Base-by-base conservation (phyloP, 2,888 invertebrate species). In the Leptinotarsa tumamoca region DNA sequence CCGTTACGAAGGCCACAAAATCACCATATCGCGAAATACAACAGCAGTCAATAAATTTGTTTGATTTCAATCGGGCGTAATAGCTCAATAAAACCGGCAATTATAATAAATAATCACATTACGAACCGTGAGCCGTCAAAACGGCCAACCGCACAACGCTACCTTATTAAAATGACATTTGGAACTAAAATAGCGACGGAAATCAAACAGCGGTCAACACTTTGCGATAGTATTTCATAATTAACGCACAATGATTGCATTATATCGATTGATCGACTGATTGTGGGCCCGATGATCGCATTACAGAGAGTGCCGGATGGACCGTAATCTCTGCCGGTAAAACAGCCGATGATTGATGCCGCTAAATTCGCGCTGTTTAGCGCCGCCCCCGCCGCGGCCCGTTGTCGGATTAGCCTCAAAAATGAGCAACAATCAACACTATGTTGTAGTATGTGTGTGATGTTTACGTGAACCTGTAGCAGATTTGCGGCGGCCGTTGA, bases 141-240 rank as follows among this genome's bases (percentile, higher is more conserved):
- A 84, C 82, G 82, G 80, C 78, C 82, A 82, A 85, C 85, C 85
- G 78, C 85, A 84, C 82, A 80, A 82, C 83, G 82, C 82, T 82
- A 84, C 83, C 82, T 81, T 83, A 85, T 85, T 85, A 85, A 86
- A 85, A 85, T 85, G 85, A 84, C 85, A 84, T 86, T 86, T 83
- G 80, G 82, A 84, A 85, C 86, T 85, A 85, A 86, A 86, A 85
- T 83, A 84, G 85, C 83, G 85, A 83, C 85, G 86, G 85, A 86
- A 86, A 86, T 86, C 86, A 86, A 86, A 86, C 86, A 83, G 85
- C 85, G 86, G 86, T 86, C 86, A 86, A 86, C 86, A 86, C 85
- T 86, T 85, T 85, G 83, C 86, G 84, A 84, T 87, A 86, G 82
- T 87, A 86, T 86, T 86, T 86, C 85, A 87, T 86, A 87, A 86